Evolutionary conservation across 1,140 invertebrate species (phyloP).

Genomic region (Latrodectus geometricus): DNA sequence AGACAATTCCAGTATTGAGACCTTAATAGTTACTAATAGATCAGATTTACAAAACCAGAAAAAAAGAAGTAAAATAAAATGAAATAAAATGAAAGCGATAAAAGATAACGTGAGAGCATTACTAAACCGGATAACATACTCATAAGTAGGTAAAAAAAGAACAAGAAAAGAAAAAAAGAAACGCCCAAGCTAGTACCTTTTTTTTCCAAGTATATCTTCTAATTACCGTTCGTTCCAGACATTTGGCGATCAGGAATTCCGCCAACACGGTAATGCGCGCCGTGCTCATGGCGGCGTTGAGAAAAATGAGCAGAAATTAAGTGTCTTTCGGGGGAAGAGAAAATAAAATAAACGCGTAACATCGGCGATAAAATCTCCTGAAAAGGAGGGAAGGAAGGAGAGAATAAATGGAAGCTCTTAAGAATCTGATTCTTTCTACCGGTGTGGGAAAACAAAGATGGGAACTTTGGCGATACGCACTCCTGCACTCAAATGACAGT

Average conservation of each 20-base stretch:
- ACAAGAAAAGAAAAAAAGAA: neutral
- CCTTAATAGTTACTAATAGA: neutral
- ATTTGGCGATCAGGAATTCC: conserved; percentile 29
- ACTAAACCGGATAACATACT: conserved; percentile 34
- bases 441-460: conserved; percentile 28
- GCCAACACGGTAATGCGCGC: conserved; percentile 45
- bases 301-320: conserved; percentile 10
- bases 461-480: conserved; percentile 35
- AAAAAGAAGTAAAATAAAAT: neutral
- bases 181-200: neutral
- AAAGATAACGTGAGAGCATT: conserved; percentile 20
- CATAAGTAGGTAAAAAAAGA: neutral
- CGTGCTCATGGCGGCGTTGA: conserved; percentile 14
- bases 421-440: conserved; percentile 4
- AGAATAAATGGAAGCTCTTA: conserved; percentile 25
- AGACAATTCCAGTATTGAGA: too few species aligned
- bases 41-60: neutral
- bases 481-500: conserved; percentile 14
- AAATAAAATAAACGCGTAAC: conserved; percentile 15
- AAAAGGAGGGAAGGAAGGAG: conserved; percentile 11
- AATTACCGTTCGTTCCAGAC: conserved; percentile 35
- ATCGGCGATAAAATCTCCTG: conserved; percentile 31
- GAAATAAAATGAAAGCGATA: neutral
- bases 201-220: conserved; percentile 21
- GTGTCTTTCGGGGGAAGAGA: conserved; percentile 10